phyloP scores from a whole-genome alignment of 1,140 invertebrate species.

The Steinernema feltiae region DNA sequence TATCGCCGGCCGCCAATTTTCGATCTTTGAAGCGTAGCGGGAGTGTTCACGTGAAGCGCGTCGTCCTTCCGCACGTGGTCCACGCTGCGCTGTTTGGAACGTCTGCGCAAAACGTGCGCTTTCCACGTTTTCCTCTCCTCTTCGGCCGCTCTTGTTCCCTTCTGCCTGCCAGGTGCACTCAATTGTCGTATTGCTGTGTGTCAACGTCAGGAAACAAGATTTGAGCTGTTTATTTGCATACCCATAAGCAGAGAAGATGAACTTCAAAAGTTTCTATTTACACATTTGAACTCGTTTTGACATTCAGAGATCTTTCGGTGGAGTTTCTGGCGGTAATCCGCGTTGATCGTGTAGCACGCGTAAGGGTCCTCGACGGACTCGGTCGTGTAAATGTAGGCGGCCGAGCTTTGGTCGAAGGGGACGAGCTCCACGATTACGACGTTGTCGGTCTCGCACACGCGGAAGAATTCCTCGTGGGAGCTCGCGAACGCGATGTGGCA shows the following conservation, averaged over 20 bases:
- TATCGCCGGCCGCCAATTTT: too few species aligned
- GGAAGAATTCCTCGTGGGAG: conserved; percentile 2
- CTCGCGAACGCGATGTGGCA: conserved; percentile 2
- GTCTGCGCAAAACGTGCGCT: too few species aligned
- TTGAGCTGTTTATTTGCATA: background rate
- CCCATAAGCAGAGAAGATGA: background rate
- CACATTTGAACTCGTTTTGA: conserved; percentile 1
- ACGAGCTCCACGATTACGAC: conserved; percentile 4
- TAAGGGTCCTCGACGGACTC: conserved; percentile 1
- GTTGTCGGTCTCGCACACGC: conserved; percentile 10
- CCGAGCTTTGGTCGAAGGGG: background rate
- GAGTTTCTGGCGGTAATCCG: background rate
- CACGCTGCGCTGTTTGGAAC: too few species aligned
- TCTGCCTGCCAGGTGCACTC: too few species aligned
- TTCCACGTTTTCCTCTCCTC: too few species aligned
- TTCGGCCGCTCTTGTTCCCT: too few species aligned
- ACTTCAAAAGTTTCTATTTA: conserved; percentile 6
- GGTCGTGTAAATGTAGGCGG: conserved; percentile 10
- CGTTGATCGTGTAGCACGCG: background rate
- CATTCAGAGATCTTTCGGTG: conserved; percentile 10
- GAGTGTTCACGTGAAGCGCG: too few species aligned
- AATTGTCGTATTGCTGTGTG: too few species aligned
- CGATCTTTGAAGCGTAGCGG: too few species aligned
- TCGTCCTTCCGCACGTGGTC: too few species aligned
- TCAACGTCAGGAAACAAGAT: too few species aligned